Evolutionary conservation across 2,113 vertebrate genomes (phyloP).

Genomic region (Varanus komodoensis): DNA sequence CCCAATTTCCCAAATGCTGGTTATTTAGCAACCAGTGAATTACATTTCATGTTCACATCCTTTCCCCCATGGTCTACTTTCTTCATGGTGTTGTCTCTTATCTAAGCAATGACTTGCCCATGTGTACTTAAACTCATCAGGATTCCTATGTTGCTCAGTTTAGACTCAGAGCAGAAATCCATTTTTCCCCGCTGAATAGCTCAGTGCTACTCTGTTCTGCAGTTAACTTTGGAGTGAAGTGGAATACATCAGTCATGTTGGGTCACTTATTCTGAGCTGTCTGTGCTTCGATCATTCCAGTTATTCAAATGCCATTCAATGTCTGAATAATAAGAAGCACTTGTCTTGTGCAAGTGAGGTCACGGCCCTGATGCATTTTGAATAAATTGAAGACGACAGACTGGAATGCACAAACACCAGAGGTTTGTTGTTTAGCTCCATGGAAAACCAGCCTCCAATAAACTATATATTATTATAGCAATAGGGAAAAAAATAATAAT

Average conservation of each 20-base stretch:
- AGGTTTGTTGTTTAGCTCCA: neutral
- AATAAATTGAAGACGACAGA: neutral
- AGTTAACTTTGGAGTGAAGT: neutral
- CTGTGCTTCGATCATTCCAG: neutral
- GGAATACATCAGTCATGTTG: neutral
- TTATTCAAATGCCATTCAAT: conserved; percentile 16
- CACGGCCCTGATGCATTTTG: neutral
- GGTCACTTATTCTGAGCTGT: neutral
- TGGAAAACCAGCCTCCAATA: neutral
- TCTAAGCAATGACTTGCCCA: neutral
- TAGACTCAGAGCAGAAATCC: neutral
- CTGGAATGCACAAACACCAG: neutral
- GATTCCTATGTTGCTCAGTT: neutral
- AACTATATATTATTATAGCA: neutral
- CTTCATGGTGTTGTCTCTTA: neutral
- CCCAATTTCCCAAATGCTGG: too few relatives aligned
- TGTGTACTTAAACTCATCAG: neutral
- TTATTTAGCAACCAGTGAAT: too few relatives aligned
- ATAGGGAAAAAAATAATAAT: neutral
- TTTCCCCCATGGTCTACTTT: neutral
- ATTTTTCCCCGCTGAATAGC: neutral
- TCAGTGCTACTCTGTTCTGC: neutral
- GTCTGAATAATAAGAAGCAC: neutral
- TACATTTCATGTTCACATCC: too few relatives aligned
- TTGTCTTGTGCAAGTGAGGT: neutral